These are phyloP conservation scores for Acropternis orthonyx DNA, from an alignment of 2,797 vertebrate genomes.

Conservation along the genomic window DNA sequence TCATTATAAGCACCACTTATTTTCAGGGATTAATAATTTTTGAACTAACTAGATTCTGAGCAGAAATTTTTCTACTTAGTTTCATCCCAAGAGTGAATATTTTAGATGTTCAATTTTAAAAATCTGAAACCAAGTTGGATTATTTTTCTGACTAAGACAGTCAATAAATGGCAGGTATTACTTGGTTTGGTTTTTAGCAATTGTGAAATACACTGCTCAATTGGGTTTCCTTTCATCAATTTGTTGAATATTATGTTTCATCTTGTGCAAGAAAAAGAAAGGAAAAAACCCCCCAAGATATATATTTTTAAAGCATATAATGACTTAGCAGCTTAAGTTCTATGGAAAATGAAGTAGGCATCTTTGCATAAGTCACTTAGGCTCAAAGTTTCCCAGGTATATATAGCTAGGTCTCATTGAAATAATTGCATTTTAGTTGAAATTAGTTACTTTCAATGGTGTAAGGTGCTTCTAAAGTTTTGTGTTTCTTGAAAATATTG, in stretches of 20 bases:
- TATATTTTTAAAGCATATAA: not conserved
- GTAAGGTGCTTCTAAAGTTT: not conserved
- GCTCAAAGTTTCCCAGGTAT: not conserved
- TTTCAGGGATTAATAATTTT: slow-evolving; percentile 13
- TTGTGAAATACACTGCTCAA: not conserved
- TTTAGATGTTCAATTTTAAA: slow-evolving; percentile 21
- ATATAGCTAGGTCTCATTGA: not conserved
- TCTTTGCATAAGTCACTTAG: not conserved
- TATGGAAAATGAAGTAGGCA: not conserved
- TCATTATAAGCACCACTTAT: not conserved
- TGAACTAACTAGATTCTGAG: not conserved
- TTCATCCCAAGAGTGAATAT: not conserved
- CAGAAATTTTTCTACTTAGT: not conserved
- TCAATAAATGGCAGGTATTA: not conserved
- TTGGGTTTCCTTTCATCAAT: not conserved
- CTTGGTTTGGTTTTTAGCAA: not conserved
- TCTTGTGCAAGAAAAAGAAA: not conserved
- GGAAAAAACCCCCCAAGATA: not conserved
- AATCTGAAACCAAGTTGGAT: not conserved
- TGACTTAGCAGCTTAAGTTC: not conserved
- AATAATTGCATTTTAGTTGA: not conserved
- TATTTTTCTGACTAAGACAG: not conserved
- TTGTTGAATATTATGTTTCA: not conserved
- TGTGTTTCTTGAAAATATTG: not conserved
- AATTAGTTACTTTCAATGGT: not conserved